A percentile compares a stretch with the other conserved stretches of the same genome.
These are phyloP conservation scores for Schlechtendalia chinensis DNA, from an alignment of 1,140 invertebrate genomes.

Conservation along the genomic window DNA sequence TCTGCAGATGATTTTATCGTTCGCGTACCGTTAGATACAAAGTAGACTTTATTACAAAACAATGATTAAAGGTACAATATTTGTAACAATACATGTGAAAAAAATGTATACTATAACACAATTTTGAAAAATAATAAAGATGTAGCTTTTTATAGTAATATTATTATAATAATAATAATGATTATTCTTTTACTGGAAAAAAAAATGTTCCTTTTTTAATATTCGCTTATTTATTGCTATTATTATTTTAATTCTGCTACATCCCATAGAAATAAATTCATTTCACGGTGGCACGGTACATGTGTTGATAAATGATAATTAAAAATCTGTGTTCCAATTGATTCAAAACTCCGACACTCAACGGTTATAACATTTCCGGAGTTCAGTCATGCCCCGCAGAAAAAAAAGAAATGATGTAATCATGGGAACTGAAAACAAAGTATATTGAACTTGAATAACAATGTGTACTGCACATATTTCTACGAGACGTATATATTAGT, in stretches of 20 bases:
- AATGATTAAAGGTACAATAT: neutral
- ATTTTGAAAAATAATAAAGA: neutral
- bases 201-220: neutral
- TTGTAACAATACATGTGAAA: neutral
- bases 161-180: no score
- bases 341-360: neutral
- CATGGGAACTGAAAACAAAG: conserved; percentile 31
- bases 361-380: conserved; percentile 40
- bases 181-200: conserved; percentile 1
- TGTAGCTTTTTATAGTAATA: no score
- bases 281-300: neutral
- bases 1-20: neutral
- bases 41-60: neutral
- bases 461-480: neutral
- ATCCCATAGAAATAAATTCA: neutral
- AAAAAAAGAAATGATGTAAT: conserved; percentile 17
- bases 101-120: neutral
- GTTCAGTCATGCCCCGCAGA: conserved; percentile 2
- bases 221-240: neutral
- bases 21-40: conserved; percentile 1
- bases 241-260: neutral
- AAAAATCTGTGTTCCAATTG: conserved; percentile 3
- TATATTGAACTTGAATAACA: conserved; percentile 18
- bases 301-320: conserved; percentile 26
- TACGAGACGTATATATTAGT: neutral